A percentile compares a stretch with the other conserved stretches of the same genome.
Conservation (phyloP, 2,888 invertebrate species). For the Diplolepis rosae region DNA sequence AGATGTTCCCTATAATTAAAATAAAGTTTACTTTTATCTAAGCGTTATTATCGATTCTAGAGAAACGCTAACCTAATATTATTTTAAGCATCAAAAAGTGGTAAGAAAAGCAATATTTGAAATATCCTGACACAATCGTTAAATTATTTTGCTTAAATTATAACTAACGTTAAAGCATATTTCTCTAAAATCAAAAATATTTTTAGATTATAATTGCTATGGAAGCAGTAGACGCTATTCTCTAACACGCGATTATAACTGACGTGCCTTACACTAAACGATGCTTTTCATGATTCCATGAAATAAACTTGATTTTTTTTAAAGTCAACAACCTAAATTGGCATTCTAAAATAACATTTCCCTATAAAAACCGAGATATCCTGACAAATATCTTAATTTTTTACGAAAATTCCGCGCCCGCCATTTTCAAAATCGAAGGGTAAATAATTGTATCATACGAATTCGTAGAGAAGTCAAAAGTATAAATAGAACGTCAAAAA, state of each 20-base stretch:
- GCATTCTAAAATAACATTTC: background rate
- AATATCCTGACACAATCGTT: background rate
- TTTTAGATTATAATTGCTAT: background rate
- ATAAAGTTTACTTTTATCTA: background rate
- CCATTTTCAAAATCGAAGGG: slow-evolving; percentile 68
- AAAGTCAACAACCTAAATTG: background rate
- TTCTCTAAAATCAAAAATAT: too few relatives aligned
- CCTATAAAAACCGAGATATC: background rate
- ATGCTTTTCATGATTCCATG: background rate
- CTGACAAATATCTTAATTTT: slow-evolving; percentile 24
- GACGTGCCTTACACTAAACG: background rate
- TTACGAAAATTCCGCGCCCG: slow-evolving; percentile 62
- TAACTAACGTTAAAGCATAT: too few relatives aligned
- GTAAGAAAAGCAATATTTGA: background rate
- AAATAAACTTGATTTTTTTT: slow-evolving; percentile 1
- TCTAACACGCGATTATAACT: background rate
- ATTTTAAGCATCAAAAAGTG: background rate
- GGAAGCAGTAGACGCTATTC: background rate
- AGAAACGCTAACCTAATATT: background rate
- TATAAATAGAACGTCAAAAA: background rate
- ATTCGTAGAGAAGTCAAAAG: slow-evolving; percentile 30
- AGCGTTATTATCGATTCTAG: slow-evolving; percentile 15
- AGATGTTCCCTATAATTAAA: background rate
- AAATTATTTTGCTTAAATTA: background rate
- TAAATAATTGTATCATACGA: slow-evolving; percentile 46